Conservation (phyloP, 2,797 vertebrate species). For the Rhinichthys osculus region DNA sequence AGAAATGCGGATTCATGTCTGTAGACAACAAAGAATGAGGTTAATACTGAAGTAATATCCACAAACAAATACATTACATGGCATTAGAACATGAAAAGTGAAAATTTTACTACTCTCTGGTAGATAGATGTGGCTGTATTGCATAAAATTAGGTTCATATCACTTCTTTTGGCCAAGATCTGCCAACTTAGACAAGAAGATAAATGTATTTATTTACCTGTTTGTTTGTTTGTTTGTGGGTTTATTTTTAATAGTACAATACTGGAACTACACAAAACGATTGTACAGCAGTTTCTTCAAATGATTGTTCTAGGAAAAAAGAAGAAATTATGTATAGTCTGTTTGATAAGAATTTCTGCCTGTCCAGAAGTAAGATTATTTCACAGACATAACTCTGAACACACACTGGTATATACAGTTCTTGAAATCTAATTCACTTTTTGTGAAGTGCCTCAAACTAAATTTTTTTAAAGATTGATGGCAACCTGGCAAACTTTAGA, state of each 20-base stretch:
- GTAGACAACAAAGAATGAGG: not conserved
- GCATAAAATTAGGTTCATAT: not conserved
- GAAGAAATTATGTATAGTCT: not conserved
- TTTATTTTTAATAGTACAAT: not conserved
- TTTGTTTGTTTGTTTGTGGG: too few relatives aligned
- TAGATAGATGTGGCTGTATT: not conserved
- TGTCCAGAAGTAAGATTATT: not conserved
- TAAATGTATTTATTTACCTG: not conserved
- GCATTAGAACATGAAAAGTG: not conserved
- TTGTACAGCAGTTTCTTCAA: not conserved
- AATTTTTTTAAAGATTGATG: not conserved
- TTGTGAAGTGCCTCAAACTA: not conserved
- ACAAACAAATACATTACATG: not conserved
- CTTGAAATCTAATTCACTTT: not conserved
- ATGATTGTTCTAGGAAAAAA: too few relatives aligned
- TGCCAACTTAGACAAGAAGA: not conserved
- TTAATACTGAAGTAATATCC: not conserved
- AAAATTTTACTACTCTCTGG: not conserved
- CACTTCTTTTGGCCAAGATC: not conserved
- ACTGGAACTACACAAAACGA: not conserved
- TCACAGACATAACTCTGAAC: not conserved
- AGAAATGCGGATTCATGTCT: not conserved
- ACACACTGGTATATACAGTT: not conserved
- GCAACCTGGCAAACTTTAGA: not conserved
- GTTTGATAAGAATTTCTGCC: not conserved